phyloP scores from a whole-genome alignment of 2,888 invertebrate species.

The Heliconius ismenius region DNA sequence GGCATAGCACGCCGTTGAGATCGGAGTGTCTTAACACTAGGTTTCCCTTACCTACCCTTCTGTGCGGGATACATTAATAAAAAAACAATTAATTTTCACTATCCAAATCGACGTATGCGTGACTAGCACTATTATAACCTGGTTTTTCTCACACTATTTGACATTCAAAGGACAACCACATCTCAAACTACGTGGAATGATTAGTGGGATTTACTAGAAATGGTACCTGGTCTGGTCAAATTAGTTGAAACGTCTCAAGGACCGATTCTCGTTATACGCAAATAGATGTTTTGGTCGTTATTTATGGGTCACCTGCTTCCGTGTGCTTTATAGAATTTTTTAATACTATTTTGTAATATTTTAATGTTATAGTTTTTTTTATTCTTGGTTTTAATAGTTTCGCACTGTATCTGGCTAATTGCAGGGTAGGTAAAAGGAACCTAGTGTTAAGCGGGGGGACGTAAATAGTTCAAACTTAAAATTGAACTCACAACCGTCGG shows the following conservation, averaged over 20 bases:
- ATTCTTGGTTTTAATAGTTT: background rate
- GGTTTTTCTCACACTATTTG: constrained; percentile 66
- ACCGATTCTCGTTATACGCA: constrained; percentile 55
- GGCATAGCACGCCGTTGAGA: background rate
- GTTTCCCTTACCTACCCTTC: background rate
- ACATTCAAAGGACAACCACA: constrained; percentile 64
- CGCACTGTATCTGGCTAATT: background rate
- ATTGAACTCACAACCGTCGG: too few relatives aligned
- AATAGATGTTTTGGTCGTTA: constrained; percentile 52
- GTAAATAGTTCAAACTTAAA: background rate
- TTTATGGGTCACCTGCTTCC: constrained; percentile 34
- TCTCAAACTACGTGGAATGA: constrained; percentile 63
- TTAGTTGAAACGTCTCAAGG: constrained; percentile 67
- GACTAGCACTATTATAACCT: constrained; percentile 55
- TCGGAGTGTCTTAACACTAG: background rate
- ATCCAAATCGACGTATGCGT: constrained; percentile 51
- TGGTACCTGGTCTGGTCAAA: constrained; percentile 62
- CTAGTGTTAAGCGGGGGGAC: background rate
- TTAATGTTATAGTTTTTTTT: background rate
- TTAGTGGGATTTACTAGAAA: constrained; percentile 65
- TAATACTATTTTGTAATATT: background rate
- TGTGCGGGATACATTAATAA: background rate
- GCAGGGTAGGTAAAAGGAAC: background rate
- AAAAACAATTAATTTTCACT: constrained; percentile 47
- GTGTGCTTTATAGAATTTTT: constrained; percentile 23